Conservation (phyloP, 2,797 vertebrate genomes). For the Graptemys geographica region DNA sequence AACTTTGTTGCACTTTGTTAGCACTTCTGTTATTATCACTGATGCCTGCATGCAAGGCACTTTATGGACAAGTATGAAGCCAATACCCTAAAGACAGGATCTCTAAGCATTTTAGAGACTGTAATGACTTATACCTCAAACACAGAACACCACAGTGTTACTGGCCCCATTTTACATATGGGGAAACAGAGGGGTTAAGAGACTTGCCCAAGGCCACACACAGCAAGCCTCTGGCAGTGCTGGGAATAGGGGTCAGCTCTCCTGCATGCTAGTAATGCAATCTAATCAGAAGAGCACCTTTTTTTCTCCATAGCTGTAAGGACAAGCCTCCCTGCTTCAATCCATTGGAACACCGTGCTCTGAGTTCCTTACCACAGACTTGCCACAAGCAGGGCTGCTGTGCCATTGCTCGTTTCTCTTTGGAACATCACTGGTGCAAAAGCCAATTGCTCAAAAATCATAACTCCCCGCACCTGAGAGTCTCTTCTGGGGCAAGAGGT, state of each 20-base stretch:
- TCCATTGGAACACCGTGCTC: neutral
- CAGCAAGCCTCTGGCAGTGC: neutral
- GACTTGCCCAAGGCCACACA: neutral
- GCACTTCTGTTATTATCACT: neutral
- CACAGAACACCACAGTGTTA: neutral
- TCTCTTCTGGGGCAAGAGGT: neutral
- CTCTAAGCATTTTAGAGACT: neutral
- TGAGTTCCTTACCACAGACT: neutral
- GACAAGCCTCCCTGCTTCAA: neutral
- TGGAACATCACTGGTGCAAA: neutral
- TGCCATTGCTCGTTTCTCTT: neutral
- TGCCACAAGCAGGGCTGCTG: neutral
- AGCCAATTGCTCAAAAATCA: neutral
- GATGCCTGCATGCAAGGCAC: neutral
- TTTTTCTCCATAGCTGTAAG: neutral
- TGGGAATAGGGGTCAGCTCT: neutral
- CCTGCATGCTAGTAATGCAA: neutral
- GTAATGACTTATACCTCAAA: neutral
- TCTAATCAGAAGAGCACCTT: neutral
- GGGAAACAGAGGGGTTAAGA: neutral
- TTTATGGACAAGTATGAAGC: neutral
- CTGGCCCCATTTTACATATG: neutral
- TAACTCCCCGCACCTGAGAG: neutral
- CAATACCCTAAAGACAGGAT: neutral
- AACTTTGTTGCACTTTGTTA: neutral